These are phyloP conservation scores for Drosophila equinoxialis DNA, from an alignment of 1,140 invertebrate species.

Conservation along the genomic window DNA sequence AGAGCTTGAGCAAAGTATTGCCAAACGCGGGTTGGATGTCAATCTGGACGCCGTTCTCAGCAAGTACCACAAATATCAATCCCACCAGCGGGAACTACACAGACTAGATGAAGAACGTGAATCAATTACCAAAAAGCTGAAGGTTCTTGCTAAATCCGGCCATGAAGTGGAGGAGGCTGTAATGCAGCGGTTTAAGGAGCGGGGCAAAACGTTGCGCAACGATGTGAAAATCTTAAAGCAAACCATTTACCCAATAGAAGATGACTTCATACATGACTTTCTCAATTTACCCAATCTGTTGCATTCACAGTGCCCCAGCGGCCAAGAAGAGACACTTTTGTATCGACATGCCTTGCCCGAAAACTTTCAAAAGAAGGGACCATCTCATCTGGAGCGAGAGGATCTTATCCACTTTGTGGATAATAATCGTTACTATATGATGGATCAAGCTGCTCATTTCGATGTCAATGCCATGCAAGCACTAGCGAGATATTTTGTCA, in stretches of 20 bases:
- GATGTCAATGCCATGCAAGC: slow-evolving; percentile 84
- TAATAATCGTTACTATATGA: slow-evolving; percentile 84
- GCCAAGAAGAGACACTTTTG: slow-evolving; percentile 76
- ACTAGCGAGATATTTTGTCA: slow-evolving; percentile 81
- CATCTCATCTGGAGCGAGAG: slow-evolving; percentile 66
- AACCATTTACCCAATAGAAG: slow-evolving; percentile 85
- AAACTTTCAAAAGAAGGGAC: neutral
- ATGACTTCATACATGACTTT: slow-evolving; percentile 84
- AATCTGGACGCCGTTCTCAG: slow-evolving; percentile 83
- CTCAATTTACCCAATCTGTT: slow-evolving; percentile 86
- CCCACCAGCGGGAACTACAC: slow-evolving; percentile 78
- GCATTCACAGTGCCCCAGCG: slow-evolving; percentile 85
- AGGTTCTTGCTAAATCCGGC: slow-evolving; percentile 51
- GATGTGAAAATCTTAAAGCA: slow-evolving; percentile 84
- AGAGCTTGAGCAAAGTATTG: slow-evolving; percentile 84
- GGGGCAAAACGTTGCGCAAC: slow-evolving; percentile 84
- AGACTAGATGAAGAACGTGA: slow-evolving; percentile 81
- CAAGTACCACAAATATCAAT: slow-evolving; percentile 84
- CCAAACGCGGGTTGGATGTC: slow-evolving; percentile 83
- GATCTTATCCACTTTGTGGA: slow-evolving; percentile 84
- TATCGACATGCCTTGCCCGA: slow-evolving; percentile 68
- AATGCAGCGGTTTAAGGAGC: slow-evolving; percentile 80
- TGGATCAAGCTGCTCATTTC: slow-evolving; percentile 85
- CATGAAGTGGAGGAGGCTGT: neutral
- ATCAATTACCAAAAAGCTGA: slow-evolving; percentile 65